Percentiles rank a stretch among this genome's conserved stretches.
Evolutionary conservation across 2,113 vertebrate species (phyloP).

Genomic region (western clawed frog (Xenopus tropicalis)): UCB_Xtro_10.0 CM004447.2:132407001-132407500

Average conservation of each 20-base stretch:
- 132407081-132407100: no score
- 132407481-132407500: slow-evolving; percentile 70
- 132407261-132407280: slow-evolving; percentile 88
- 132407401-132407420: slow-evolving; percentile 78
- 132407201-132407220: slow-evolving; percentile 83
- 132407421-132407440: slow-evolving; percentile 88
- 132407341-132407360: slow-evolving; percentile 92
- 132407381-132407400: slow-evolving; percentile 78
- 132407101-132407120: no score
- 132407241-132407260: slow-evolving; percentile 91
- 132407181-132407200: slow-evolving; percentile 94
- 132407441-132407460: slow-evolving; percentile 73
- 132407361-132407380: slow-evolving; percentile 88
- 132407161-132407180: slow-evolving; percentile 51
- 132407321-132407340: slow-evolving; percentile 87
- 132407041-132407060: no score
- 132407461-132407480: slow-evolving; percentile 68
- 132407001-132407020: no score
- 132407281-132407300: slow-evolving; percentile 94
- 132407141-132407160: no score
- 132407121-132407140: no score
- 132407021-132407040: no score
- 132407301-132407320: slow-evolving; percentile 92
- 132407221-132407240: slow-evolving; percentile 95
- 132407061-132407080: no score